Base-by-base conservation (phyloP, 2,888 invertebrate species). In the Drosophila yooni region DNA sequence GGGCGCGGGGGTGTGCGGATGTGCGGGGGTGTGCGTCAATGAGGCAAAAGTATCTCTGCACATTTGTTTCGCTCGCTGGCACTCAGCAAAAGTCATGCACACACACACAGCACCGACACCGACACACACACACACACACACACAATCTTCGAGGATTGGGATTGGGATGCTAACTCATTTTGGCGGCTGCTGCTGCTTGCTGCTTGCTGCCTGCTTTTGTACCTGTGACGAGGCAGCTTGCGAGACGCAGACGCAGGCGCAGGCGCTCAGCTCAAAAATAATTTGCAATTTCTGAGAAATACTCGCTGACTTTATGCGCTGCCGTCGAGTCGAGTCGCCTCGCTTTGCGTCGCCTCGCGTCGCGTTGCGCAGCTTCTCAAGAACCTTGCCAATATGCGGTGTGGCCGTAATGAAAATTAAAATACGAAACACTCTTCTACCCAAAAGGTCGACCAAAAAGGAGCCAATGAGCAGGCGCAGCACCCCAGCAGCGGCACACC, bases 221-320 rank as follows among this genome's bases (percentile, higher is more conserved):
- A 74, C 70, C 64, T 76, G 76, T 80, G 83, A 82, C 72, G 82
- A 81, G 79, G 78, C 69, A 70, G 64, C 67, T 59, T 43, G 50
- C 25, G 50, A 27, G 27, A 50, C 18, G 50, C 50, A 50, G 43
- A 43, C 40, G 48, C 46, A 46, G 46, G 81, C 87, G 86, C 81
- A 81, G 89, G 79, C 86, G 91, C 88, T 91, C 83, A 71, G 70
- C 81, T 81, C 86, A 91, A 83, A 89, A 90, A 91, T 91, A 91
- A 91, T 91, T 91, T 91, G 88, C 90, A 90, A 89, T 89, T 92
- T 92, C 92, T 90, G 84, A 91, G 91, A 91, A 91, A 86, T 89
- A 82, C 88, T 82, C 81, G 79, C 63, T 78, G 83, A 78, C 83
- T 82, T 82, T 76, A 82, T 82, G 76, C 68, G 78, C 83, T 71